phyloP scores from a whole-genome alignment of 2,797 vertebrate species.

The Zenarchopterus dispar region DNA sequence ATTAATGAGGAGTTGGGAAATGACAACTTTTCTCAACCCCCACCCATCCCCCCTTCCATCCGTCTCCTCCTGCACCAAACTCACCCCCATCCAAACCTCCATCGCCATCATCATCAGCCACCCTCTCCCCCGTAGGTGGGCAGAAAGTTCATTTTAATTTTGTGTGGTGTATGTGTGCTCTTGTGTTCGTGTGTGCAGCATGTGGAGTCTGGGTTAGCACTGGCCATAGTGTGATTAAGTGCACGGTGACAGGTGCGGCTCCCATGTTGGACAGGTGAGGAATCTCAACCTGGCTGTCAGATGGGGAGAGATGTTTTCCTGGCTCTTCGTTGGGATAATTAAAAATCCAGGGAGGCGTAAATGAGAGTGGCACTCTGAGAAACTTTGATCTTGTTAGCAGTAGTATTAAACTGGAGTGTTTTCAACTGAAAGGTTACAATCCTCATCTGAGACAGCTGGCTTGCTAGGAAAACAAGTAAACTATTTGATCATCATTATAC shows the following conservation, averaged over 20 bases:
- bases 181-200: constrained; percentile 28
- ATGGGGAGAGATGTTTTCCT: constrained; percentile 64
- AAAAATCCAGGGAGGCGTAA: constrained; percentile 82
- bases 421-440: constrained; percentile 52
- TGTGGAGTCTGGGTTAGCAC: constrained; percentile 71
- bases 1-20: constrained; percentile 99
- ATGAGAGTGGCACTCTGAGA: constrained; percentile 76
- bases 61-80: constrained; percentile 57
- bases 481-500: background rate
- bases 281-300: constrained; percentile 85
- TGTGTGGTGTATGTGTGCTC: constrained; percentile 52
- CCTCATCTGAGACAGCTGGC: constrained; percentile 24
- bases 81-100: constrained; percentile 66
- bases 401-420: constrained; percentile 59
- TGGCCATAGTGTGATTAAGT: constrained; percentile 85
- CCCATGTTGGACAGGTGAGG: constrained; percentile 86
- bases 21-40: constrained; percentile 88
- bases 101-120: constrained; percentile 68
- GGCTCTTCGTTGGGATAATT: constrained; percentile 82
- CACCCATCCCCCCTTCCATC: constrained; percentile 50
- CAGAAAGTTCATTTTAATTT: constrained; percentile 99
- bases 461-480: background rate
- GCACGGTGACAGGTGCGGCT: constrained; percentile 85
- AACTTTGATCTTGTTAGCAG: constrained; percentile 80
- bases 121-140: constrained; percentile 82